phyloP scores from a whole-genome alignment of 2,797 vertebrate genomes.

The Alosa sapidissima region DNA sequence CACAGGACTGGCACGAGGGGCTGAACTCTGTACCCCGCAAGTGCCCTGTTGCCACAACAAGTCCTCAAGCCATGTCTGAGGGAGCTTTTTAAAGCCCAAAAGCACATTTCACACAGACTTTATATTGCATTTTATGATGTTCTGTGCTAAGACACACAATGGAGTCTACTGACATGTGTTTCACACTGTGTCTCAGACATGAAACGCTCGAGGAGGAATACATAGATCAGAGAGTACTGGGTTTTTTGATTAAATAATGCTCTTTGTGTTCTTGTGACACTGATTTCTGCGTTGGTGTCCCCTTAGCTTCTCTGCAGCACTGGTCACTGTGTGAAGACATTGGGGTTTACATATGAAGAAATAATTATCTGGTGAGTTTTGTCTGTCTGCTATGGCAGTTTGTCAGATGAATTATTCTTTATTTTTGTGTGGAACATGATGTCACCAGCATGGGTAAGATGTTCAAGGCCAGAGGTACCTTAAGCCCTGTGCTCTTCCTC shows the following conservation, averaged over 20 bases:
- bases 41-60: neutral
- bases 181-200: neutral
- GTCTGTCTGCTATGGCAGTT: neutral
- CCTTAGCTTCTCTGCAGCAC: slow-evolving; percentile 82
- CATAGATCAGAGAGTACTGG: neutral
- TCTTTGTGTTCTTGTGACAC: neutral
- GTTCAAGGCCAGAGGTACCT: neutral
- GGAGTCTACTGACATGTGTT: neutral
- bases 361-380: slow-evolving; percentile 85
- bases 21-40: neutral
- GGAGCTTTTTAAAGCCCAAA: slow-evolving; percentile 1
- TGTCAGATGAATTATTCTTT: neutral
- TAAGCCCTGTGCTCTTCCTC: neutral
- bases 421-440: neutral
- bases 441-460: neutral
- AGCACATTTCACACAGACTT: neutral
- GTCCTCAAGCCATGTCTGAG: neutral
- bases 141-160: neutral
- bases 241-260: neutral
- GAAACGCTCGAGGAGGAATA: neutral
- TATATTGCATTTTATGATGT: neutral
- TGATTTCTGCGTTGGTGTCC: neutral
- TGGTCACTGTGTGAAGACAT: slow-evolving; percentile 81
- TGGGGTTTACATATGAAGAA: slow-evolving; percentile 84
- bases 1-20: neutral